Evolutionary conservation across 2,113 vertebrate genomes (phyloP).

Genomic region (Chamaea fasciata): DNA sequence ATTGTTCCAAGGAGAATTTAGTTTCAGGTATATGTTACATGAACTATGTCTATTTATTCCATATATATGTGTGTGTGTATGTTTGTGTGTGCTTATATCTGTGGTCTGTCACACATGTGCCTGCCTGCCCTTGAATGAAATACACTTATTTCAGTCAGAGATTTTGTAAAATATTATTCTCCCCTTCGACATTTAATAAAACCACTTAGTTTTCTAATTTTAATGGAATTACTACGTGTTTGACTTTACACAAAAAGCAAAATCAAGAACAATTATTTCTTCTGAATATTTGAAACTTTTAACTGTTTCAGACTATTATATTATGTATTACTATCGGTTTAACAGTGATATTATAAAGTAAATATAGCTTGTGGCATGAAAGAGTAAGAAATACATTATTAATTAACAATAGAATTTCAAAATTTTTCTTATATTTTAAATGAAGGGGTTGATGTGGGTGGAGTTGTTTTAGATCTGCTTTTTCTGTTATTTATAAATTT

Average conservation of each 20-base stretch:
- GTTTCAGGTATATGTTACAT: background rate
- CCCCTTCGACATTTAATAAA: background rate
- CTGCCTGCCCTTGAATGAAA: background rate
- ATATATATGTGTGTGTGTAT: fast-evolving
- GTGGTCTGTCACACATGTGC: background rate
- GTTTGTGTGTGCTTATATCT: background rate
- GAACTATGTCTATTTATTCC: fast-evolving
- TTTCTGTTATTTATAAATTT: background rate
- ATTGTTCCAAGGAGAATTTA: background rate
- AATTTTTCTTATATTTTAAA: background rate
- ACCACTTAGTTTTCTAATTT: background rate
- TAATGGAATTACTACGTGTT: background rate
- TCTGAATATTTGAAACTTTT: background rate
- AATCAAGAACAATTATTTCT: background rate
- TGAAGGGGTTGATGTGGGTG: background rate
- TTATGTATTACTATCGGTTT: background rate
- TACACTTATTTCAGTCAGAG: background rate
- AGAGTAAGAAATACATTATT: background rate
- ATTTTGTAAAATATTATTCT: background rate
- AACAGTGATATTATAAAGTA: background rate
- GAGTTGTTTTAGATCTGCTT: background rate
- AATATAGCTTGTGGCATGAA: background rate
- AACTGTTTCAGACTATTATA: background rate
- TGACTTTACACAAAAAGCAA: background rate
- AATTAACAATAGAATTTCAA: background rate